phyloP scores from a whole-genome alignment of 2,888 invertebrate species.

The Eristalis tenax region DNA sequence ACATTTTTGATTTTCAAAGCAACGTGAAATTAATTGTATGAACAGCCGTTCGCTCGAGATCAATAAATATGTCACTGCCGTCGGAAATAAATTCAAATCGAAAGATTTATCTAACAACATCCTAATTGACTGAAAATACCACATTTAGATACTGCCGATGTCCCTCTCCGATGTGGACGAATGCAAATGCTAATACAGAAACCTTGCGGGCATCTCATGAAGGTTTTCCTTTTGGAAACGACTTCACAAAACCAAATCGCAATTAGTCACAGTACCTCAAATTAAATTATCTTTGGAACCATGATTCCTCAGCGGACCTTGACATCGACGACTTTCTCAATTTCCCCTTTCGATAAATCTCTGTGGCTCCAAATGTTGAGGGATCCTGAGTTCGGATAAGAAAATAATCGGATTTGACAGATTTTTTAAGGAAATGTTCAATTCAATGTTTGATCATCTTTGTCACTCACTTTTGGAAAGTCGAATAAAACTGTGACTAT shows the following conservation, averaged over 20 bases:
- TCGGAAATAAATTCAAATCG: neutral
- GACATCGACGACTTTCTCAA: neutral
- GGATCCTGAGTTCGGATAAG: neutral
- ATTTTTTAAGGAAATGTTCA: neutral
- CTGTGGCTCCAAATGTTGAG: neutral
- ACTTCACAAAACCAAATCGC: neutral
- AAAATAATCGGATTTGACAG: neutral
- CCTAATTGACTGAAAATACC: neutral
- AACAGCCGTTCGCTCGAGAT: neutral
- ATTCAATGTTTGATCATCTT: too few species aligned
- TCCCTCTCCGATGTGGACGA: neutral
- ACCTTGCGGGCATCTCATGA: too few species aligned
- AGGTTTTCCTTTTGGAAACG: neutral
- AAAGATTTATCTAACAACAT: neutral
- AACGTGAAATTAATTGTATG: neutral
- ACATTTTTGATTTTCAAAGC: neutral
- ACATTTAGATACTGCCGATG: neutral
- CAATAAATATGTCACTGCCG: neutral
- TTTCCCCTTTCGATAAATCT: neutral
- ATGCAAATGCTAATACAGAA: too few species aligned
- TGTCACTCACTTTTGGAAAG: too few species aligned
- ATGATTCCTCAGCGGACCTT: neutral
- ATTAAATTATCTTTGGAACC: neutral
- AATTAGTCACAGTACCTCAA: neutral
- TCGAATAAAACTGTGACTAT: too few species aligned